Base-by-base conservation (phyloP, 64 coral and sea anemone genomes). In the Orbicella faveolata region DNA sequence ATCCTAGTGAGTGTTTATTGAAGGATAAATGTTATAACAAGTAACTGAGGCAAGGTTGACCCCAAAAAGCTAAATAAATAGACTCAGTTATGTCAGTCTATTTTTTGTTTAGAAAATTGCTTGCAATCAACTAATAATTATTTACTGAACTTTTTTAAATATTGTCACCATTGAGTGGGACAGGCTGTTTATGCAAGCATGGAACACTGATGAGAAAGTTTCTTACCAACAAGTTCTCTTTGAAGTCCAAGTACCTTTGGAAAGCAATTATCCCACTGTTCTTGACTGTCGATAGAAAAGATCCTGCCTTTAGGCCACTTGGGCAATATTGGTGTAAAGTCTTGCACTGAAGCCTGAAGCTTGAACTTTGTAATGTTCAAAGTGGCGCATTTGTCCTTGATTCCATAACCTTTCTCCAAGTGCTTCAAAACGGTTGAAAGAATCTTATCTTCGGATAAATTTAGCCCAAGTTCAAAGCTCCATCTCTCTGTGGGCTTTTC, bases 201-300 rank as follows among this genome's bases (percentile, higher is more conserved):
- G 84, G 73, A 77, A 75, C 87, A 76, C 73, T 88, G 87, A 88
- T 88, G 73, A 90, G 64, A 91, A 76, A 77, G 30, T 85, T 65
- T 34, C 90, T 76, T 85, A 91, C 80, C 90, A 76, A 91, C 36
- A 85, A 91, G 80, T 89, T 89, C 87, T 89, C 87, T 57, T 78
- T 89, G 74, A 62, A 74, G 75, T 62, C 87, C 87, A 77, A 89
- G 26, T 62, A 89, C 36, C 87, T 89, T 89, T 36, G 54, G 48
- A 89, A 89, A 63, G 75, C n/a, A 79, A 89, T 78, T 89, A 59
- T 83, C 88, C 88, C 93, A 94, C 25, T 94, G 93, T 41, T 94
- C 75, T 90, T 94, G 93, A 73, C 93, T 75, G 52, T 90, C 80
- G 41, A 90, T 90, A 36, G 87, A 73, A 55, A 94, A 94, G 2